phyloP scores from a whole-genome alignment of 2,113 vertebrate species.

The Eupsittula cactorum region DNA sequence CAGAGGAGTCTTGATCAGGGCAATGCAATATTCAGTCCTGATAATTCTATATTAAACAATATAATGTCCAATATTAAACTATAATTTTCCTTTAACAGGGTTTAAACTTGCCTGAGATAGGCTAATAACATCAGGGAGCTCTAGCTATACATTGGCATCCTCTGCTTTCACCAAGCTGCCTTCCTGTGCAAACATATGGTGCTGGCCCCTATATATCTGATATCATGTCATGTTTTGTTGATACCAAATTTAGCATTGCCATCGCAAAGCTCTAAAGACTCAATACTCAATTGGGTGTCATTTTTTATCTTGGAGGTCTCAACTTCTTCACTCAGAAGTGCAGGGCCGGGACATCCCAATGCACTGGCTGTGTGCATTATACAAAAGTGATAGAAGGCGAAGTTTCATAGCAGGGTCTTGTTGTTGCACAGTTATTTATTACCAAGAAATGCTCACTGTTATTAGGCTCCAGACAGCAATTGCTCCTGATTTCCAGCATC shows the following conservation, averaged over 20 bases:
- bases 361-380: background rate
- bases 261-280: background rate
- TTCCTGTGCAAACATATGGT: slow-evolving; percentile 10
- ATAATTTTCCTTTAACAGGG: background rate
- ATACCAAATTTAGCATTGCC: background rate
- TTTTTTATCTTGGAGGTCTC: background rate
- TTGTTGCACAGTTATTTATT: background rate
- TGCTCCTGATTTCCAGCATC: background rate
- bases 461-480: background rate
- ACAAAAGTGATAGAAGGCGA: background rate
- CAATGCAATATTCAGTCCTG: background rate
- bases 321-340: background rate
- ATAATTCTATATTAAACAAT: background rate
- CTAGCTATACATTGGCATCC: background rate
- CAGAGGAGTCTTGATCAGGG: background rate
- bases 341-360: background rate
- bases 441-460: background rate
- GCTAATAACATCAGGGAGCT: background rate
- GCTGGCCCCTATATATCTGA: background rate
- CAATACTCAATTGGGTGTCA: background rate
- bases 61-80: background rate
- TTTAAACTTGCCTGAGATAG: background rate
- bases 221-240: background rate
- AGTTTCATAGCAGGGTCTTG: background rate
- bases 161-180: background rate